These are phyloP conservation scores for Cremastobaeus sp. DNA, from an alignment of 2,888 invertebrate genomes.

Conservation along the genomic window DNA sequence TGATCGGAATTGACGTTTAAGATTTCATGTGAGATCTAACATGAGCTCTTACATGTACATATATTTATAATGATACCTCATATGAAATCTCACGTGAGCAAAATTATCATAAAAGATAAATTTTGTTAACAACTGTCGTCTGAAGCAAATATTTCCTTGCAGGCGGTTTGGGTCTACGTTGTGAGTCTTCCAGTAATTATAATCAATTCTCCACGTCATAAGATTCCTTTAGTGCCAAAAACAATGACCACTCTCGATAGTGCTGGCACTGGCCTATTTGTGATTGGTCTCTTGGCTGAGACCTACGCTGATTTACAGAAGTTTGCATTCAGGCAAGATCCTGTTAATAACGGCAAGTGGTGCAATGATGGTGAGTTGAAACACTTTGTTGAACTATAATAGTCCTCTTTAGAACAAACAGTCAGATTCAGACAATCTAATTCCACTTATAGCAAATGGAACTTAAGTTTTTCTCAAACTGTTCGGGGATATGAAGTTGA, in stretches of 20 bases:
- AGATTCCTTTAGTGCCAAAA: slow-evolving; percentile 86
- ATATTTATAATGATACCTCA: no score
- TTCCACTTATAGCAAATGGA: no score
- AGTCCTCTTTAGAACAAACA: no score
- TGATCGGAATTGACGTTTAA: no score
- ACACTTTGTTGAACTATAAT: no score
- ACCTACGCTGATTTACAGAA: slow-evolving; percentile 96
- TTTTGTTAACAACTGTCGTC: neutral
- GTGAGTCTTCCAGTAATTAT: slow-evolving; percentile 95
- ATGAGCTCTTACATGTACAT: no score
- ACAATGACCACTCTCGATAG: slow-evolving; percentile 93
- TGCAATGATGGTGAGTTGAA: slow-evolving; percentile 88
- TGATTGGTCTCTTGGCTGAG: slow-evolving; percentile 91
- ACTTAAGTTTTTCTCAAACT: no score
- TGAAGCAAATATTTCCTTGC: no score
- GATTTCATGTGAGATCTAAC: no score
- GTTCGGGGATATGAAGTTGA: no score
- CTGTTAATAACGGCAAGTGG: slow-evolving; percentile 93
- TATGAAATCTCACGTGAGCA: no score
- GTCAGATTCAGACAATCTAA: no score
- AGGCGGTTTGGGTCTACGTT: slow-evolving; percentile 94
- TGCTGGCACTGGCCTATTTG: slow-evolving; percentile 89
- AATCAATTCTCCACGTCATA: slow-evolving; percentile 90
- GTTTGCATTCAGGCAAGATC: slow-evolving; percentile 92
- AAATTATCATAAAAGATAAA: neutral